Conservation (phyloP, 2,888 invertebrate genomes). For the Taphrorychus bicolor region DNA sequence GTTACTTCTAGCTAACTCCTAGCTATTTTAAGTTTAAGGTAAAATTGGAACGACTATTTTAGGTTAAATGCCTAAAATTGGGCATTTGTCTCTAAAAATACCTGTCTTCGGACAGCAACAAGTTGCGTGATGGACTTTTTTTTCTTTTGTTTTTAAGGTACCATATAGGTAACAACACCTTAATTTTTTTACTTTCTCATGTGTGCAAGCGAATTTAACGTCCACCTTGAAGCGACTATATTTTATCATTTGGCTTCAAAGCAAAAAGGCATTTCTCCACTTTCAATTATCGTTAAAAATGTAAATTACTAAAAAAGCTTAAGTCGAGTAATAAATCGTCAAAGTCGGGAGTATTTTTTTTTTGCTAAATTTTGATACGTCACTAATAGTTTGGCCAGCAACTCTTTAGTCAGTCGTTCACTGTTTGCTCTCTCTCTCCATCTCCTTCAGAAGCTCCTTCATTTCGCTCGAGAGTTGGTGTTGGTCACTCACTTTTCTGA, state of each 20-base stretch:
- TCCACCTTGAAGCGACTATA: background rate
- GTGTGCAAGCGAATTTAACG: background rate
- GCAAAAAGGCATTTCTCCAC: background rate
- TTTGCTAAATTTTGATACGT: constrained; percentile 36
- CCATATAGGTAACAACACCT: background rate
- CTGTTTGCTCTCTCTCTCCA: constrained; percentile 58
- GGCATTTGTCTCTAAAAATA: background rate
- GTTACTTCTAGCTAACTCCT: background rate
- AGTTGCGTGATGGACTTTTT: constrained; percentile 25
- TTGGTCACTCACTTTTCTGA: constrained; percentile 54
- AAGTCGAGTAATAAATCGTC: background rate
- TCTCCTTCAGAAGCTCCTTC: constrained; percentile 57
- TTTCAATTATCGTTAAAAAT: too few species aligned
- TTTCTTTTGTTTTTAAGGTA: constrained; percentile 5
- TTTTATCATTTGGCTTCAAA: background rate
- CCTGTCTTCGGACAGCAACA: constrained; percentile 17
- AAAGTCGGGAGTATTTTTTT: constrained; percentile 12
- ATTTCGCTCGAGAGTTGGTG: constrained; percentile 60
- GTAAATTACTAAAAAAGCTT: background rate
- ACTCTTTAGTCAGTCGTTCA: constrained; percentile 51
- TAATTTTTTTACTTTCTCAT: background rate
- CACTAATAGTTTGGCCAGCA: constrained; percentile 39
- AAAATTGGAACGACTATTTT: constrained; percentile 5
- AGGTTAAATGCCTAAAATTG: background rate
- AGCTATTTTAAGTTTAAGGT: constrained; percentile 15